Conservation (phyloP, 2,113 vertebrate species). For the Rhynchopsitta pachyrhyncha region DNA sequence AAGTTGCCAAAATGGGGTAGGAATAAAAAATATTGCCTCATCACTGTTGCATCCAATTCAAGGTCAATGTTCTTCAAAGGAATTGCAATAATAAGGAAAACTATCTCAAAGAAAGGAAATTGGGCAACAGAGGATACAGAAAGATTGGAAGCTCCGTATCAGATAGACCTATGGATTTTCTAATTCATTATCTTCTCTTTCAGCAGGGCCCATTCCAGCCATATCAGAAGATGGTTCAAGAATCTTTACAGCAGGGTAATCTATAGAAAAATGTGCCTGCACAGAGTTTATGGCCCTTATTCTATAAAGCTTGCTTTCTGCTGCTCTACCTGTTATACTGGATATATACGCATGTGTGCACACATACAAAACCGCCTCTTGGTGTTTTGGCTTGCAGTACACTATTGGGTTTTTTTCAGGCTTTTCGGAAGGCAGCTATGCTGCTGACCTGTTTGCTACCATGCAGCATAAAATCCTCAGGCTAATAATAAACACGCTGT, state of each 20-base stretch:
- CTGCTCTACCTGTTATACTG: neutral
- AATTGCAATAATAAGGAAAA: neutral
- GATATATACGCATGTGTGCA: accelerated
- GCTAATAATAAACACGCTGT: neutral
- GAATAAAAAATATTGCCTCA: neutral
- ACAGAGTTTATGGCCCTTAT: neutral
- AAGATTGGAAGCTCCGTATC: neutral
- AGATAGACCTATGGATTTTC: neutral
- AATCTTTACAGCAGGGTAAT: neutral
- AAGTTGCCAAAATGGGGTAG: neutral
- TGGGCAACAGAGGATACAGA: neutral
- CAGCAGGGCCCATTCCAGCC: neutral
- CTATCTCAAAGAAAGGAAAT: neutral
- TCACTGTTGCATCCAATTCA: neutral
- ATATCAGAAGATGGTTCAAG: neutral
- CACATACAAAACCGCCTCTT: neutral
- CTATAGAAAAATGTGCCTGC: neutral
- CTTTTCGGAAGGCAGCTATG: neutral
- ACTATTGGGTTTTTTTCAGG: accelerated
- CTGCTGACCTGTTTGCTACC: neutral
- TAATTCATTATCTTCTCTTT: neutral
- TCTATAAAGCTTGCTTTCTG: neutral
- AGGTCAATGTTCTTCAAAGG: neutral
- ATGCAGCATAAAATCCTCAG: neutral
- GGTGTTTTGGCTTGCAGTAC: neutral